Conservation (phyloP, 2,113 vertebrate genomes). For the Seriola rivoliana region DNA sequence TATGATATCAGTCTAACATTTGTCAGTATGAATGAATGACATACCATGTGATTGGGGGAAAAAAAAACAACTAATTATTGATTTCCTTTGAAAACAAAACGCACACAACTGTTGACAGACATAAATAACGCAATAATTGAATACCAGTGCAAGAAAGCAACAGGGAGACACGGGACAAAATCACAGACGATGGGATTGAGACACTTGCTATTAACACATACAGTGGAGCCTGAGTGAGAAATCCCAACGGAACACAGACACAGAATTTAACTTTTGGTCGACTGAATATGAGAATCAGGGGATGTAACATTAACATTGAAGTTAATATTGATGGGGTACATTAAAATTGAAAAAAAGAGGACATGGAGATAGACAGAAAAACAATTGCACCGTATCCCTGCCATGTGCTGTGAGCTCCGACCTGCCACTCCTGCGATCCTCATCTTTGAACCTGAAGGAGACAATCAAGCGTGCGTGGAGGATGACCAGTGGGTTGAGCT, state of each 20-base stretch:
- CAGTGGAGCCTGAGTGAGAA: conserved; percentile 59
- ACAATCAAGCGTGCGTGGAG: background rate
- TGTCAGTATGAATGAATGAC: conserved; percentile 33
- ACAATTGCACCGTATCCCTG: conserved; percentile 70
- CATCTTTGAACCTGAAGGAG: conserved; percentile 49
- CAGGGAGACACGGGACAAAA: conserved; percentile 43
- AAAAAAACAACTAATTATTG: conserved; percentile 19
- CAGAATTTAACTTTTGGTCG: conserved; percentile 37
- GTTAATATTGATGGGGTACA: conserved; percentile 25
- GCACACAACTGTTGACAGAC: conserved; percentile 45
- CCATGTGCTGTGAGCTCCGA: conserved; percentile 54
- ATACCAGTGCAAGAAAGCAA: conserved; percentile 75
- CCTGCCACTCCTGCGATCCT: conserved; percentile 13
- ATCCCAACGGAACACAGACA: conserved; percentile 44
- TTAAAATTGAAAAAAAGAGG: conserved; percentile 22
- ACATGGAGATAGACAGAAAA: conserved; percentile 49
- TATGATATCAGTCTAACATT: conserved; percentile 31
- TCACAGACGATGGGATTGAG: conserved; percentile 50
- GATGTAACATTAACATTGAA: conserved; percentile 34
- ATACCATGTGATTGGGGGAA: conserved; percentile 20
- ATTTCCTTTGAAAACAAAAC: conserved; percentile 49
- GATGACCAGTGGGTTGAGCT: background rate
- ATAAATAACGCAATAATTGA: conserved; percentile 74
- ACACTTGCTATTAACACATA: conserved; percentile 36
- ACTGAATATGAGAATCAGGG: conserved; percentile 47